phyloP scores from a whole-genome alignment of 1,140 invertebrate species.

The Tyrophagus putrescentiae region DNA sequence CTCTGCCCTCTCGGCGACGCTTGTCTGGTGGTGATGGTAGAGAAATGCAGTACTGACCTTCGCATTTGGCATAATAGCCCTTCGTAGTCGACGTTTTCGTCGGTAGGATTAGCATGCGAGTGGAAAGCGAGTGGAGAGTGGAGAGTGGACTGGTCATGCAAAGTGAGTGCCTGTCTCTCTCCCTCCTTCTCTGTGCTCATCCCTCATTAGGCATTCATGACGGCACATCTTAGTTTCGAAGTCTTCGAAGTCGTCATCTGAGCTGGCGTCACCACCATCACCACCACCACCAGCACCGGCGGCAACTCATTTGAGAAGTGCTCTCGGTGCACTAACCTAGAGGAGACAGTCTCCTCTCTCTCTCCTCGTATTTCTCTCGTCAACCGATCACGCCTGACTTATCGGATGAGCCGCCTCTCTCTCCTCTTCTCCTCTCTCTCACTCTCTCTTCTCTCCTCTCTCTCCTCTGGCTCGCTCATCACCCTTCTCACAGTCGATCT shows the following conservation, averaged over 20 bases:
- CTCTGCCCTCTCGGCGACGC: too few species aligned
- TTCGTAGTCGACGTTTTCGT: too few species aligned
- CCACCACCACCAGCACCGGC: not conserved
- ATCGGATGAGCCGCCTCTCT: not conserved
- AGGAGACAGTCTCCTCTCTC: not conserved
- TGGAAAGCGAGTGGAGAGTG: too few species aligned
- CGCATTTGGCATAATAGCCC: too few species aligned
- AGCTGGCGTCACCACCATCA: not conserved
- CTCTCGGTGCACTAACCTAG: too few species aligned
- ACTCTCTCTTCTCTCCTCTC: not conserved
- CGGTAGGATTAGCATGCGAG: too few species aligned
- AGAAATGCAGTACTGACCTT: too few species aligned
- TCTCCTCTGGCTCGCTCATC: not conserved
- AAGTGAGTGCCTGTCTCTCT: constrained; percentile 3
- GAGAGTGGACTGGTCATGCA: too few species aligned
- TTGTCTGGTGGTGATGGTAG: too few species aligned
- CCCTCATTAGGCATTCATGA: not conserved
- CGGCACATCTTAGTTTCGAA: not conserved
- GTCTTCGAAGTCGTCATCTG: too few species aligned
- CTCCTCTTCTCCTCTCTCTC: not conserved
- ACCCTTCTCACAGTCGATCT: too few species aligned
- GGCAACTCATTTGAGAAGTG: not conserved
- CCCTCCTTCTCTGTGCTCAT: not conserved
- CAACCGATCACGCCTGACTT: constrained; percentile 1
- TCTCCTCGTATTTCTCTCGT: not conserved